A percentile compares a stretch with the other conserved stretches of the same genome.
phyloP scores from a whole-genome alignment of 2,113 vertebrate species.

The Lagopus muta region DNA sequence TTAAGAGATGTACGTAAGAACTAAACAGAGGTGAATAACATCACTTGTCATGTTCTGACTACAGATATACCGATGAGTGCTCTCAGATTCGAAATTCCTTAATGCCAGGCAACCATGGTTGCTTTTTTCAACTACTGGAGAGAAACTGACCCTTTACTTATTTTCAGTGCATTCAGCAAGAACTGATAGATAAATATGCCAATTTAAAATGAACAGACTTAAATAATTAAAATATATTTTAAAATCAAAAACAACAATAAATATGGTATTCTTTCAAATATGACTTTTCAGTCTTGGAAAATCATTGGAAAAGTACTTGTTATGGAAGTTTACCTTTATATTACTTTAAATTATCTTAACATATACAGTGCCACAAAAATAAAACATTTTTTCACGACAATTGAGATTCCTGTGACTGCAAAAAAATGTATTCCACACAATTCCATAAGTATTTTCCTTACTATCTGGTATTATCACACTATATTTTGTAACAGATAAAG shows the following conservation, averaged over 20 bases:
- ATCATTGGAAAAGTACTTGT: slow-evolving; percentile 68
- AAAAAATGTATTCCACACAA: slow-evolving; percentile 78
- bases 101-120: slow-evolving; percentile 51
- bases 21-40: slow-evolving; percentile 70
- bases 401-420: slow-evolving; percentile 76
- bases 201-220: slow-evolving; percentile 70
- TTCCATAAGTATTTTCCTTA: slow-evolving; percentile 77
- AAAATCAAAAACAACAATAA: slow-evolving; percentile 76
- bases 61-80: slow-evolving; percentile 70
- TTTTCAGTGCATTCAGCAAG: slow-evolving; percentile 74
- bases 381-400: slow-evolving; percentile 80
- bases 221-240: slow-evolving; percentile 72
- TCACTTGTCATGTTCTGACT: slow-evolving; percentile 65
- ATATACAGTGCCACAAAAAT: slow-evolving; percentile 86
- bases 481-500: slow-evolving; percentile 85
- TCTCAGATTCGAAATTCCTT: slow-evolving; percentile 49
- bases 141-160: slow-evolving; percentile 73
- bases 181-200: slow-evolving; percentile 72
- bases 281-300: slow-evolving; percentile 74
- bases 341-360: slow-evolving; percentile 84
- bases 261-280: slow-evolving; percentile 72
- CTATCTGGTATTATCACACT: slow-evolving; percentile 77
- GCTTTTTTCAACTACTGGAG: slow-evolving; percentile 54
- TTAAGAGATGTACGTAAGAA: slow-evolving; percentile 75
- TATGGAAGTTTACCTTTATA: slow-evolving; percentile 77